Conservation (phyloP, 2,888 invertebrate genomes). For the Argyresthia albistria region DNA sequence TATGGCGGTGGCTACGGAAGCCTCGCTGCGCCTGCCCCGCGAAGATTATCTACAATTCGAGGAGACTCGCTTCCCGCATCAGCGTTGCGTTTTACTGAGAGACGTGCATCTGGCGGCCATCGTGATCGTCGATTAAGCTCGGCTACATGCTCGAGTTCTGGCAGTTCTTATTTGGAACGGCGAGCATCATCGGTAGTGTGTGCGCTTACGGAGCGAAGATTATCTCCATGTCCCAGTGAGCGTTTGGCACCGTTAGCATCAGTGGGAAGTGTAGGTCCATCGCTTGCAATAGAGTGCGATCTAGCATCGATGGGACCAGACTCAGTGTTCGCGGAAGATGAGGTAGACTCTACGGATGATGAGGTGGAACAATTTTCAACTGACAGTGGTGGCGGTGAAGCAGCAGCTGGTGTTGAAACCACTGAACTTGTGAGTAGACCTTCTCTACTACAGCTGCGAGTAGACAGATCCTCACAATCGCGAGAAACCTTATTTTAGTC, state of each 20-base stretch:
- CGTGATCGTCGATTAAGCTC: constrained; percentile 80
- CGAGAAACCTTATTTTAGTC: constrained; percentile 86
- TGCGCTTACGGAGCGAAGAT: constrained; percentile 84
- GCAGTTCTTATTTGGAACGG: constrained; percentile 86
- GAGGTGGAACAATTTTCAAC: constrained; percentile 89
- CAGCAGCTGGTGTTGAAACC: constrained; percentile 36
- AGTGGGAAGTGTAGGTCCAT: constrained; percentile 83
- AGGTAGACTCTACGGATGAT: constrained; percentile 84
- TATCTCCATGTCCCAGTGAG: constrained; percentile 80
- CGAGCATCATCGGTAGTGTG: constrained; percentile 85
- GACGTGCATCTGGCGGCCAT: constrained; percentile 58
- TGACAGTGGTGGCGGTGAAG: constrained; percentile 78
- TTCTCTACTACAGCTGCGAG: constrained; percentile 29
- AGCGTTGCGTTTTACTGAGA: constrained; percentile 64
- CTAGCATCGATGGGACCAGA: constrained; percentile 81
- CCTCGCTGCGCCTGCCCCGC: constrained; percentile 78
- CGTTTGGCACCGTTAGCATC: constrained; percentile 85
- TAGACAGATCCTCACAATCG: constrained; percentile 74
- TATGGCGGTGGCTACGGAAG: constrained; percentile 79
- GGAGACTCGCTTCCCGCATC: constrained; percentile 76
- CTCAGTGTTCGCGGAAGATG: constrained; percentile 84
- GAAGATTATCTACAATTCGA: constrained; percentile 71
- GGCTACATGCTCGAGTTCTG: constrained; percentile 88
- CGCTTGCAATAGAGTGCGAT: constrained; percentile 79
- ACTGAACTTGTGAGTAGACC: constrained; percentile 58